Percentiles rank a stretch among this genome's conserved stretches.
These are phyloP conservation scores for Magallana ariakensis DNA, from an alignment of 1,140 invertebrate species.

Conservation along the genomic window DNA sequence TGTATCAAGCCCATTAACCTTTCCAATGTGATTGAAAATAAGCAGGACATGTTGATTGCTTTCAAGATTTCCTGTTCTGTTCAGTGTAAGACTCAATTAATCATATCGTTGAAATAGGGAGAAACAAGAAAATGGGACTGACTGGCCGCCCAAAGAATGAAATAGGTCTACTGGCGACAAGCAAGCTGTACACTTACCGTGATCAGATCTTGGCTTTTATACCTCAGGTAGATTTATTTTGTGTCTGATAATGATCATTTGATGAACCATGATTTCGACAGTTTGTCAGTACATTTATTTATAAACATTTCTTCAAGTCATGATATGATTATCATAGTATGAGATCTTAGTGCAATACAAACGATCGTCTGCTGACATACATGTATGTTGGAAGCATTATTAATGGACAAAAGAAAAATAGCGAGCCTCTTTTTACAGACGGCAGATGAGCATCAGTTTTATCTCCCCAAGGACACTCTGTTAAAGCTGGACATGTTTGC, in stretches of 20 bases:
- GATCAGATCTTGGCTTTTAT: slow-evolving; percentile 99
- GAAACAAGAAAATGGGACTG: slow-evolving; percentile 95
- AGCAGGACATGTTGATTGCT: too few relatives aligned
- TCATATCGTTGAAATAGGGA: slow-evolving; percentile 76
- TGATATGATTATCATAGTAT: too few relatives aligned
- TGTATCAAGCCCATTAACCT: too few relatives aligned
- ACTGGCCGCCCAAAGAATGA: slow-evolving; percentile 96
- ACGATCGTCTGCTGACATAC: too few relatives aligned
- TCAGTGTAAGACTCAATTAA: too few relatives aligned
- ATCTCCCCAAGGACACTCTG: slow-evolving; percentile 76
- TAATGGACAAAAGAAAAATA: not conserved
- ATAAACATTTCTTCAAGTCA: too few relatives aligned
- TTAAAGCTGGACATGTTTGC: slow-evolving; percentile 77
- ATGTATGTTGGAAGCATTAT: not conserved
- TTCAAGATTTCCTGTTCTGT: too few relatives aligned
- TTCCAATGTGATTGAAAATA: too few relatives aligned
- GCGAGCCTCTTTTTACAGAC: slow-evolving; percentile 84
- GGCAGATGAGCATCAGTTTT: slow-evolving; percentile 77
- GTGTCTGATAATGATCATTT: not conserved
- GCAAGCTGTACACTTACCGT: slow-evolving; percentile 97
- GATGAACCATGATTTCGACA: too few relatives aligned
- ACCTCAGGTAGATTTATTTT: slow-evolving; percentile 89
- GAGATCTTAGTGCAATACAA: too few relatives aligned
- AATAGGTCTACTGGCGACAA: slow-evolving; percentile 98
- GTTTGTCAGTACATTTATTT: too few relatives aligned